A percentile compares a stretch with the other conserved stretches of the same genome.
Conservation (phyloP, 2,797 vertebrate species). For the Notolabrus celidotus region DNA sequence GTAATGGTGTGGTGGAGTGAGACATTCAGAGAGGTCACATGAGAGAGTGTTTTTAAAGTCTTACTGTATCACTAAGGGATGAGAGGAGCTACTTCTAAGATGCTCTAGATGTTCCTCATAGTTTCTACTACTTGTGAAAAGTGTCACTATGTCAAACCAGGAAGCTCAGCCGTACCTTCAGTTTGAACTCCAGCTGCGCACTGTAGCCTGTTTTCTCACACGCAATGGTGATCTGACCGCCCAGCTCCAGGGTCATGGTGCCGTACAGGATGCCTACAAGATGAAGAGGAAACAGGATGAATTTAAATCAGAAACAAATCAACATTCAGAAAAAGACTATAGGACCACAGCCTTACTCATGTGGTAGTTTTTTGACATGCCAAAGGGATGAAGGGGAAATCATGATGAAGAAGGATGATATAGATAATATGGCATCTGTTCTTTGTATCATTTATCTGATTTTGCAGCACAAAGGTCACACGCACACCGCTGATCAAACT, state of each 20-base stretch:
- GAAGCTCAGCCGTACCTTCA: slow-evolving; percentile 88
- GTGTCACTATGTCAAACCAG: not conserved
- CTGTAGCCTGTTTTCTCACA: slow-evolving; percentile 99
- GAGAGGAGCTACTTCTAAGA: not conserved
- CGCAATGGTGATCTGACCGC: slow-evolving; percentile 91
- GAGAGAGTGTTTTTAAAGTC: slow-evolving; percentile 8
- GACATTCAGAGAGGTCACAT: slow-evolving; percentile 40
- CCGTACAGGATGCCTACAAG: slow-evolving; percentile 94
- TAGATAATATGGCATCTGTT: too few relatives aligned
- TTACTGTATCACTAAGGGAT: not conserved
- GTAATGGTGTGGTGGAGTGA: slow-evolving; percentile 11
- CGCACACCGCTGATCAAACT: too few relatives aligned
- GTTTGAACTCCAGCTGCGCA: slow-evolving; percentile 96
- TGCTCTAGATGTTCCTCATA: not conserved
- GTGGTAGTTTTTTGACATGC: too few relatives aligned
- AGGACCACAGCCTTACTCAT: too few relatives aligned
- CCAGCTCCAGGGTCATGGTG: slow-evolving; percentile 97
- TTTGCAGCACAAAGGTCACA: too few relatives aligned
- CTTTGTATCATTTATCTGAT: not conserved
- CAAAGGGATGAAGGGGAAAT: too few relatives aligned
- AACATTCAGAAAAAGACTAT: too few relatives aligned
- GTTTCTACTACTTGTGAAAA: not conserved
- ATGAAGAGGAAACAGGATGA: slow-evolving; percentile 6
- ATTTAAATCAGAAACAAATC: too few relatives aligned
- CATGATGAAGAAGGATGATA: too few relatives aligned